Percentiles rank a stretch among this genome's conserved stretches.
These are phyloP conservation scores for Chaetodon trifascialis DNA, from an alignment of 2,113 vertebrate species.

Conservation along the genomic window DNA sequence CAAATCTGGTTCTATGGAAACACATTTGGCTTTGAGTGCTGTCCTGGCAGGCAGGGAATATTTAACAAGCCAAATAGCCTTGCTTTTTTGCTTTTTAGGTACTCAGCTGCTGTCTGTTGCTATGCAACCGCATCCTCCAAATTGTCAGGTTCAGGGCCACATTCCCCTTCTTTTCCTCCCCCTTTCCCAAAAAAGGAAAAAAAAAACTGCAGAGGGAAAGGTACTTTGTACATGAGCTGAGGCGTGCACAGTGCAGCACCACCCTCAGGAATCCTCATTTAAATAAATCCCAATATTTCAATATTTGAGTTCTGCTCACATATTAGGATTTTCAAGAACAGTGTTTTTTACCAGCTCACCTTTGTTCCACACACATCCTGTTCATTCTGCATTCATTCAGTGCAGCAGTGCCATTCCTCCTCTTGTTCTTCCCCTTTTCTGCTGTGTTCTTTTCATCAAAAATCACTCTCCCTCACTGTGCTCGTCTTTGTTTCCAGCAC, in stretches of 20 bases:
- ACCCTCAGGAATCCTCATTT: conserved; percentile 69
- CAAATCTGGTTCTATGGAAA: conserved; percentile 65
- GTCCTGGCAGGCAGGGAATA: conserved; percentile 74
- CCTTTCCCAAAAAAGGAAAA: conserved; percentile 47
- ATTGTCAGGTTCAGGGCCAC: conserved; percentile 78
- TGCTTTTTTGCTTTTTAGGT: conserved; percentile 71
- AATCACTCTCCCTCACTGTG: conserved; percentile 63
- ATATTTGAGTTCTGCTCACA: conserved; percentile 63
- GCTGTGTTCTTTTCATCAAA: conserved; percentile 68
- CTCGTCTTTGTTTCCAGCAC: conserved; percentile 59
- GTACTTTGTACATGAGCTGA: conserved; percentile 63
- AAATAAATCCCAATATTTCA: conserved; percentile 68
- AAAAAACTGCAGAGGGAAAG: conserved; percentile 50
- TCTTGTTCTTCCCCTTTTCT: conserved; percentile 35
- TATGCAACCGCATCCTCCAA: conserved; percentile 82
- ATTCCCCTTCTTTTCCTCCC: conserved; percentile 53
- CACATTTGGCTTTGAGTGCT: conserved; percentile 60
- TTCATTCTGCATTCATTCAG: conserved; percentile 36
- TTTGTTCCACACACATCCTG: conserved; percentile 54
- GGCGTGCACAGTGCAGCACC: conserved; percentile 40
- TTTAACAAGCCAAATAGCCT: conserved; percentile 78
- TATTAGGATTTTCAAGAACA: conserved; percentile 39
- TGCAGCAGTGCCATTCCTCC: conserved; percentile 10
- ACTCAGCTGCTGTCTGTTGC: conserved; percentile 79
- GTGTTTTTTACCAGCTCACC: conserved; percentile 60